Percentiles rank a stretch among this genome's conserved stretches.
These are phyloP conservation scores for Engraulis encrasicolus DNA, from an alignment of 2,113 vertebrate species.

Conservation along the genomic window DNA sequence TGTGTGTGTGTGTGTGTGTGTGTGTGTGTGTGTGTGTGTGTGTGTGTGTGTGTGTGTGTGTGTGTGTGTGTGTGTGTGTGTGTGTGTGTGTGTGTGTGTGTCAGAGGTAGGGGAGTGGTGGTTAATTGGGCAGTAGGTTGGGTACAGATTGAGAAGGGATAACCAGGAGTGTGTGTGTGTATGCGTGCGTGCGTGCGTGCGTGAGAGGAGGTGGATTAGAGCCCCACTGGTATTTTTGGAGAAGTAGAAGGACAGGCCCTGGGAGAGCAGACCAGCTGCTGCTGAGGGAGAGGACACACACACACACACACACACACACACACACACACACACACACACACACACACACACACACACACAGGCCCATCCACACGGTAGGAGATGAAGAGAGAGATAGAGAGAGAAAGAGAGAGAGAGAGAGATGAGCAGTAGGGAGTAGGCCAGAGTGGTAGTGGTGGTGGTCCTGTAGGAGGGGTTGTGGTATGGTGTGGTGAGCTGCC, in stretches of 20 bases:
- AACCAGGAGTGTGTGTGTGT: conserved; percentile 43
- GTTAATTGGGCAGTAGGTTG: conserved; percentile 65
- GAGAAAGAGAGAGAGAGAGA: too few relatives aligned
- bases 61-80: background rate
- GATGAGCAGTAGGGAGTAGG: too few relatives aligned
- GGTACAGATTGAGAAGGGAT: conserved; percentile 56
- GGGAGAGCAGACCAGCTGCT: conserved; percentile 54
- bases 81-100: background rate
- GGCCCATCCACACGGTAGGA: too few relatives aligned
- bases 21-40: background rate
- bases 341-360: too few relatives aligned
- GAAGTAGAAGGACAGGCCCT: conserved; percentile 68
- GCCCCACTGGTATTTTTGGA: conserved; percentile 68
- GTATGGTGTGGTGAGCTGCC: too few relatives aligned
- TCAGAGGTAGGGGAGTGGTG: background rate
- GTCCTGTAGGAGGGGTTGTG: too few relatives aligned
- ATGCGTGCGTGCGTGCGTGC: background rate
- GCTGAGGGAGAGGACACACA: background rate
- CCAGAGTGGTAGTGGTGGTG: too few relatives aligned
- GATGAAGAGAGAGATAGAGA: too few relatives aligned
- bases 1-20: conserved; percentile 1
- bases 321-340: conserved; percentile 61
- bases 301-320: conserved; percentile 69
- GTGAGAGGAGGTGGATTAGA: conserved; percentile 59
- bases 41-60: conserved; percentile 5